phyloP scores from a whole-genome alignment of 2,797 vertebrate species.

The Pelobates cultripes region DNA sequence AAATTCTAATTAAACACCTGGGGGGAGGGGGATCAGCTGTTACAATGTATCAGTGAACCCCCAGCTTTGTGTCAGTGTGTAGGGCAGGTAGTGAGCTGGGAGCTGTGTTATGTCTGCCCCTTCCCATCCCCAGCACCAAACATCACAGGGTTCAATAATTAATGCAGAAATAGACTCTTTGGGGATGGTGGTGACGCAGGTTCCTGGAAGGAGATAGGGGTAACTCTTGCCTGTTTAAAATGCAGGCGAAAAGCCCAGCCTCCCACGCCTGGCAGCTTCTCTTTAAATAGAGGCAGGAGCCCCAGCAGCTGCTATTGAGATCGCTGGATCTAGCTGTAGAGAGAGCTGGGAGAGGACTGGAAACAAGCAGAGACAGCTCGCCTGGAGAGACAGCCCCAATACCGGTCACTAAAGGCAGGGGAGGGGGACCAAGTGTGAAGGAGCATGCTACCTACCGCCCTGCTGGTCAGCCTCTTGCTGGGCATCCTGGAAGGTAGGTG shows the following conservation, averaged over 20 bases:
- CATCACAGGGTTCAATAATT: conserved; percentile 23
- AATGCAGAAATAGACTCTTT: conserved; percentile 21
- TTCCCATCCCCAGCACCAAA: no score
- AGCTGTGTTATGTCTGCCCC: no score
- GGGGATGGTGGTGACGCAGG: conserved; percentile 47
- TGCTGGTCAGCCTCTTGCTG: conserved; percentile 30
- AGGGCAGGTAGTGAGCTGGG: no score
- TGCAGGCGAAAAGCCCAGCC: conserved; percentile 34
- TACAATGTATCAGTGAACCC: no score
- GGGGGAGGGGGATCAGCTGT: no score
- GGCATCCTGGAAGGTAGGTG: conserved; percentile 41
- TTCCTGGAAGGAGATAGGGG: conserved; percentile 39
- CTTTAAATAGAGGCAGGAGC: conserved; percentile 39
- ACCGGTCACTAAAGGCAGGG: background rate
- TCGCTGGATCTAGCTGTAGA: background rate
- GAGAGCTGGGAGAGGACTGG: background rate
- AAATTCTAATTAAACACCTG: no score
- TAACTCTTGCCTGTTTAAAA: conserved; percentile 17
- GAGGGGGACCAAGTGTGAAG: background rate
- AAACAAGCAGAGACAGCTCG: background rate
- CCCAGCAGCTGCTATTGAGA: conserved; percentile 16
- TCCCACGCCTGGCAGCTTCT: conserved; percentile 23
- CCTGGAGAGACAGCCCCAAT: background rate
- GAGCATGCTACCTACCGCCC: conserved; percentile 13
- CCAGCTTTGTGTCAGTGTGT: no score